A percentile compares a stretch with the other conserved stretches of the same genome.
Conservation (phyloP, 92 coral and sea anemone species). For the Parazoanthus atlanticus region DNA sequence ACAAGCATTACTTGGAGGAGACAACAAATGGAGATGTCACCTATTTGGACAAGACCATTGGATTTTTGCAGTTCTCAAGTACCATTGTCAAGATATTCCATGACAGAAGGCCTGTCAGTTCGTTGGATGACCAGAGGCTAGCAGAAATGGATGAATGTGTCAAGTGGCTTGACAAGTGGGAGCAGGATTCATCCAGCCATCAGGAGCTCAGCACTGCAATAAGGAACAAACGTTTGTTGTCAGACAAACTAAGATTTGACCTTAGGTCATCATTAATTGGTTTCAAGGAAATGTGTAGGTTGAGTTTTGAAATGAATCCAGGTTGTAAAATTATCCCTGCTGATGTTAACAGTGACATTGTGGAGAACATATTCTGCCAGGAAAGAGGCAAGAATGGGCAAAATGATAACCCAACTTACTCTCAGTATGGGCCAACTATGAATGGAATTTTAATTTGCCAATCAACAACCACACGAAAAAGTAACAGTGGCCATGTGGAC, state of each 20-base stretch:
- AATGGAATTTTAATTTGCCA: constrained; percentile 48
- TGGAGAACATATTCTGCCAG: constrained; percentile 49
- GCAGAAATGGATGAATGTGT: constrained; percentile 15
- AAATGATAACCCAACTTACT: constrained; percentile 44
- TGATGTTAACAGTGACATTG: constrained; percentile 34
- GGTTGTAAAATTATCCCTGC: constrained; percentile 44
- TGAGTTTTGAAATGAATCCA: constrained; percentile 27
- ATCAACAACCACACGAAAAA: constrained; percentile 39
- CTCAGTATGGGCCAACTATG: constrained; percentile 51
- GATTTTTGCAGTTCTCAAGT: constrained; percentile 39
- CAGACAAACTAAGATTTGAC: constrained; percentile 44
- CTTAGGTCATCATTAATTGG: constrained; percentile 35
- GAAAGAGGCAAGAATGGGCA: constrained; percentile 21
- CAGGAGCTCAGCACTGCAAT: no score
- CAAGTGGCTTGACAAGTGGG: constrained; percentile 36
- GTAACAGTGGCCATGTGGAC: constrained; percentile 43
- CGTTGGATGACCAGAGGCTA: constrained; percentile 33
- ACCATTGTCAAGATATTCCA: constrained; percentile 36
- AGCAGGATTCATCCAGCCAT: background rate
- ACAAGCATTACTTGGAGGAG: background rate
- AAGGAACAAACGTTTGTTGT: constrained; percentile 10
- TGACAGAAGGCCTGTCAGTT: constrained; percentile 26
- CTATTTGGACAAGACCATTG: constrained; percentile 35
- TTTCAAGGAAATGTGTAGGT: constrained; percentile 36
- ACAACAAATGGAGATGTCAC: background rate